A percentile compares a stretch with the other conserved stretches of the same genome.
phyloP scores from a whole-genome alignment of 30 jellyfish, hydroid and myxozoan species.

The Turritopsis dohrnii region DNA sequence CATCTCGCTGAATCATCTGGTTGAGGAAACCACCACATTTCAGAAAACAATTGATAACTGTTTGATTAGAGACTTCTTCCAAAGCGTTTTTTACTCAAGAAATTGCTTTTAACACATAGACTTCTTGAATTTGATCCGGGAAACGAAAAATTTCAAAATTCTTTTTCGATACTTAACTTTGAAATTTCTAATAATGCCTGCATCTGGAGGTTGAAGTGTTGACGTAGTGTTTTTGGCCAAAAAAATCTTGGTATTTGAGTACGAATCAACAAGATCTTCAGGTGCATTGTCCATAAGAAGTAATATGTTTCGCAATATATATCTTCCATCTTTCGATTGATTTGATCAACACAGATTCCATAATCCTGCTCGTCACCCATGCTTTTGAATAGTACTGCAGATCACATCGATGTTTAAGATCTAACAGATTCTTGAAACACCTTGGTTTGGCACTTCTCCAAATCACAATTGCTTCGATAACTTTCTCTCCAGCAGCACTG shows the following conservation, averaged over 20 bases:
- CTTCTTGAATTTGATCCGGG: not conserved
- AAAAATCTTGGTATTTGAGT: slow-evolving; percentile 11
- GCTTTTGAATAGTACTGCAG: slow-evolving; percentile 1
- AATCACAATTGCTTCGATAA: not conserved
- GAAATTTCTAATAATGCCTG: too few relatives aligned
- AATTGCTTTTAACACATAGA: not conserved
- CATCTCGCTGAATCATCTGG: too few relatives aligned
- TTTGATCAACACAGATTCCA: not conserved
- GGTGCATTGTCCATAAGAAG: slow-evolving; percentile 9
- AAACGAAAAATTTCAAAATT: too few relatives aligned
- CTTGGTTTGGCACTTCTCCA: too few relatives aligned
- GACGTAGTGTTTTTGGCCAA: not conserved
- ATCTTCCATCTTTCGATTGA: slow-evolving; percentile 7
- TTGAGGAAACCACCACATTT: not conserved
- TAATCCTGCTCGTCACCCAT: slow-evolving; percentile 8
- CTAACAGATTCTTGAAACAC: slow-evolving; percentile 5
- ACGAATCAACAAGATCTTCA: not conserved
- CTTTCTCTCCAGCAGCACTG: slow-evolving; percentile 4
- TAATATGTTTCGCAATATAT: not conserved
- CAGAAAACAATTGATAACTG: slow-evolving; percentile 5
- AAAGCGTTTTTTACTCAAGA: not conserved
- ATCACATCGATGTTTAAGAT: slow-evolving; percentile 4
- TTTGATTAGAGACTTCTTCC: slow-evolving; percentile 5
- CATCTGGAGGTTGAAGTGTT: slow-evolving; percentile 10
- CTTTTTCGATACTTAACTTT: slow-evolving; percentile 7